Evolutionary conservation across 2,888 invertebrate species (phyloP).

Genomic region (Cephus nigrinus): DNA sequence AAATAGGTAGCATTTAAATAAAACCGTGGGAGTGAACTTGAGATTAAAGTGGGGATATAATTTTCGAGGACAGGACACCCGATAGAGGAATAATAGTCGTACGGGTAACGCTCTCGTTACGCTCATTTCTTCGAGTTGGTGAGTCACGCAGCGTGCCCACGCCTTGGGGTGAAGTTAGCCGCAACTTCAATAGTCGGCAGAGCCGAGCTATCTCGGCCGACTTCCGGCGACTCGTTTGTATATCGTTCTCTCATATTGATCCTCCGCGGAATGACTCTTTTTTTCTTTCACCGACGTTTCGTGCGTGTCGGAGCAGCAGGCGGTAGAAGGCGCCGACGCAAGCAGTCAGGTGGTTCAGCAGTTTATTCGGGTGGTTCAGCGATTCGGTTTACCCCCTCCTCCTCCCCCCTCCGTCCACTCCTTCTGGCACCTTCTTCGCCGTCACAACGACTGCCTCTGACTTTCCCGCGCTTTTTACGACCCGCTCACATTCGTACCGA

Average conservation of each 20-base stretch:
- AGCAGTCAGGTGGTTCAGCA: constrained; percentile 28
- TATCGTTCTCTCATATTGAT: constrained; percentile 58
- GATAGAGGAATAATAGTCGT: not conserved
- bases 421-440: constrained; percentile 34
- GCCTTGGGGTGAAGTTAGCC: constrained; percentile 40
- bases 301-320: constrained; percentile 35
- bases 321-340: constrained; percentile 33
- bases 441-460: constrained; percentile 16
- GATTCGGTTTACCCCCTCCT: constrained; percentile 38
- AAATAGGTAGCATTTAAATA: not conserved
- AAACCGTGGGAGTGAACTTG: not conserved
- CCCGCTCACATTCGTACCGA: constrained; percentile 25
- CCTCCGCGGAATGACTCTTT: constrained; percentile 38
- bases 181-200: constrained; percentile 17
- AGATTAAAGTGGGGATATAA: not conserved
- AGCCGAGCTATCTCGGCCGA: constrained; percentile 51
- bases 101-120: constrained; percentile 1
- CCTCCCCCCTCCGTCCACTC: constrained; percentile 23
- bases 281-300: constrained; percentile 24
- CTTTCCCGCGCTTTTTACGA: constrained; percentile 32
- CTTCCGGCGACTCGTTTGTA: constrained; percentile 57
- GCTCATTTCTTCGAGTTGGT: constrained; percentile 14
- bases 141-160: constrained; percentile 52
- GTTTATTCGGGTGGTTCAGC: constrained; percentile 42
- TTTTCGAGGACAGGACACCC: not conserved